Conservation (phyloP, 2,797 vertebrate genomes). For the Syngnathus rostellatus region DNA sequence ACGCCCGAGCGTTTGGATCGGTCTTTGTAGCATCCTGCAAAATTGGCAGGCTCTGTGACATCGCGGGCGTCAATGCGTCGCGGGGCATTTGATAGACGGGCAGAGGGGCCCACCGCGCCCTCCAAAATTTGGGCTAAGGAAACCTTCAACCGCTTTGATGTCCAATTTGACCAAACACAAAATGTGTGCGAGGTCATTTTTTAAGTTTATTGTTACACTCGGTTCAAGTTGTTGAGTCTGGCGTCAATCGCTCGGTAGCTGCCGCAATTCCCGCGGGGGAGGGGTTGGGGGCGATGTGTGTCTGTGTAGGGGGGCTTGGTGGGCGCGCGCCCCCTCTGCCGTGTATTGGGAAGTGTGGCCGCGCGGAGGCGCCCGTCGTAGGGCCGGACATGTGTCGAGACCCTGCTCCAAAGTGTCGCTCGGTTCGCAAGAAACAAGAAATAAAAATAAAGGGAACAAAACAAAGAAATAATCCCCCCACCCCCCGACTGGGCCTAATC, state of each 20-base stretch:
- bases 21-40: constrained; percentile 20
- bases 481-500: constrained; percentile 63
- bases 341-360: constrained; percentile 36
- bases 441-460: constrained; percentile 63
- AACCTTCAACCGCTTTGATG: constrained; percentile 16
- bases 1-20: constrained; percentile 32
- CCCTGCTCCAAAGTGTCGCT: constrained; percentile 53
- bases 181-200: constrained; percentile 1
- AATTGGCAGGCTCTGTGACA: constrained; percentile 22
- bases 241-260: constrained; percentile 53
- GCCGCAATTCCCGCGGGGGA: constrained; percentile 34
- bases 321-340: constrained; percentile 27
- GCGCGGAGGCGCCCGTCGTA: constrained; percentile 51
- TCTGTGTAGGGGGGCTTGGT: background rate
- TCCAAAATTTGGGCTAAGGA: constrained; percentile 32
- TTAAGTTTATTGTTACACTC: constrained; percentile 8
- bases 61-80: constrained; percentile 19
- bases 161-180: constrained; percentile 14
- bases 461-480: constrained; percentile 49
- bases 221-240: constrained; percentile 16
- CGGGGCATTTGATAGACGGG: constrained; percentile 16
- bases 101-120: constrained; percentile 38
- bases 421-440: constrained; percentile 68
- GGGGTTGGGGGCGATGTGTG: too few relatives aligned
- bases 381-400: constrained; percentile 55